Conservation (phyloP, 2,888 invertebrate genomes). For the Stenoptilia bipunctidactyla region DNA sequence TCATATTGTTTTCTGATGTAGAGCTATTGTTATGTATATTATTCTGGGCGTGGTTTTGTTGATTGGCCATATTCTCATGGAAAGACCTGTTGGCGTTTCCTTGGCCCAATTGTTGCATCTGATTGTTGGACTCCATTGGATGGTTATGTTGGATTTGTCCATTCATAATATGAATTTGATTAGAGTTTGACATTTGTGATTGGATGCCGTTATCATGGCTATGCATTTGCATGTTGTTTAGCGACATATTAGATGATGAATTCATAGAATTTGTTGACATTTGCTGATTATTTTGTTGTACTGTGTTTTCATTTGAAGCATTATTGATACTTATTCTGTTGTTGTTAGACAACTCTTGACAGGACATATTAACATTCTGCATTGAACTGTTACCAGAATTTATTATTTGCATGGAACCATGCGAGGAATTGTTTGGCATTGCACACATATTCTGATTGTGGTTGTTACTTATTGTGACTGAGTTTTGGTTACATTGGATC, state of each 20-base stretch:
- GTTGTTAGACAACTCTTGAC: conserved; percentile 49
- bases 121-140: conserved; percentile 39
- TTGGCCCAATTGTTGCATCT: conserved; percentile 50
- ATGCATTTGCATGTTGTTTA: conserved; percentile 54
- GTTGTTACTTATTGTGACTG: conserved; percentile 38
- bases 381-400: conserved; percentile 51
- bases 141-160: conserved; percentile 61
- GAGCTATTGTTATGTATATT: conserved; percentile 47
- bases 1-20: conserved; percentile 45
- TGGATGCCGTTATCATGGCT: conserved; percentile 40
- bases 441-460: conserved; percentile 54
- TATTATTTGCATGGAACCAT: conserved; percentile 51
- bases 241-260: conserved; percentile 36
- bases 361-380: conserved; percentile 53
- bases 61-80: conserved; percentile 46
- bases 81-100: conserved; percentile 40
- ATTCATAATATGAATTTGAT: conserved; percentile 63
- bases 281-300: conserved; percentile 47
- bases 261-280: conserved; percentile 34
- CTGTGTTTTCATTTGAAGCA: conserved; percentile 35
- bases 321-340: conserved; percentile 43
- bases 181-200: conserved; percentile 33
- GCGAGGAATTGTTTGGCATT: conserved; percentile 39
- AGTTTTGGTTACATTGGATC: conserved; percentile 46
- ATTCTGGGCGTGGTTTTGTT: conserved; percentile 42